Base-by-base conservation (phyloP, 2,113 vertebrate genomes). In the Pristiophorus japonicus region DNA sequence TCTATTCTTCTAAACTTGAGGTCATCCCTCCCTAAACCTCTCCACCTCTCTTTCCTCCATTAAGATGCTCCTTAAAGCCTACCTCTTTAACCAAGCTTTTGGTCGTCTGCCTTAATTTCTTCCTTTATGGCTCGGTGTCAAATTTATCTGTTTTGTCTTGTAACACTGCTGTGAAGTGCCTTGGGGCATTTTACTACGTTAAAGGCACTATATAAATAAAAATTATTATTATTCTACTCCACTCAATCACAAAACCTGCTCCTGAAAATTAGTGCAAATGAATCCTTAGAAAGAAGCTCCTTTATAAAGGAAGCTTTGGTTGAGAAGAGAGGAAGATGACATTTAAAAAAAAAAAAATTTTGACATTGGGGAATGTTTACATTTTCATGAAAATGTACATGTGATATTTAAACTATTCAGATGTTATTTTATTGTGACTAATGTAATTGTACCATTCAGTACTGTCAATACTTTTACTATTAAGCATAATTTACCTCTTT, bases 281-380 rank as follows among this genome's bases (percentile, higher is more conserved):
- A 81, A 11, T 81, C n/a, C 75, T 81, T 42, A 14, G 38, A 81
- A 81, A 18, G n/a, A 42, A 51, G 51, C 4, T 42, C 1, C 4
- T 42, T 38, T 81, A 16, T 18, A 42, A 81, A 42, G 5, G 14
- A 81, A 38, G n/a, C 11, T 81, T 81, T 10, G 10, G n/a, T 81
- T 81, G 8, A 87, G 84, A 51, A 51, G 42, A 6, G 45, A 87
- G 42, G 20, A 87, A 81, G 38, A 81, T 81, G 11, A 81, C 75
- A 81, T 81, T 87, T 51, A n/a, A n/a, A n/a, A n/a, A n/a, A n/a
- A 87, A 51, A 87, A 51, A 51, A 27, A 87, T 87, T 87, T 87
- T 87, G 45, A 47, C 84, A 51, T 87, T 87, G 0, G 84, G n/a
- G 75, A 81, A 87, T 87, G 45, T 87, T 87, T 87, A 47, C 51